Base-by-base conservation (phyloP, 2,797 vertebrate species). In the Tamandua tetradactyla region DNA sequence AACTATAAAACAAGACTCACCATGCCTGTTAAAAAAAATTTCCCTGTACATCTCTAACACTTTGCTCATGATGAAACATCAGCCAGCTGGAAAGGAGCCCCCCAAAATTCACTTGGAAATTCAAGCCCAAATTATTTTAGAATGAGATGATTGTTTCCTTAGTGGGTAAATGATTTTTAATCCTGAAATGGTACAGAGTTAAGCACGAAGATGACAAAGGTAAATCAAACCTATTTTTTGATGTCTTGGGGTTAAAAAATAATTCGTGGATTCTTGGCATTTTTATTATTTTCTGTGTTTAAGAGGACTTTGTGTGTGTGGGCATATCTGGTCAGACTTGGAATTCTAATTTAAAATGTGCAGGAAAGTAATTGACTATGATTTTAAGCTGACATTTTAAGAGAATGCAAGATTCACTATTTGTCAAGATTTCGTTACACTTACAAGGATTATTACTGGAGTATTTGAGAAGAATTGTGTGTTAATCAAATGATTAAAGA, bases 301-400 rank as follows among this genome's bases (percentile, higher is more conserved):
- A 87, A 95, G 25, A 84, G 30, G 42, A 88, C 40, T 82, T 59
- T 52, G 27, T 35, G 23, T 35, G 23, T 81, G 22, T 35, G 82
- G 9, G 22, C 11, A 7, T 72, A 32, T 64, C 30, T 57, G 35
- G 22, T 89, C 74, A 55, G 52, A 61, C 35, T 66, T 74, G 20
- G n/a, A 85, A 47, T 94, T 79, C 35, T 74, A 79, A 83, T 27
- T 37, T 87, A 37, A 91, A 85, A 44, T 42, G 5, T 14, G 4
- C 30, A 12, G 13, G 61, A 82, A n/a, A 57, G 27, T 71, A 55
- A 12, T 52, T 95, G 61, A 11, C 7, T 18, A 75, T 74, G 71
- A 71, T 40, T 75, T 88, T 89, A 83, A 17, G 47, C 20, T 87
- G 42, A 91, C 55, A 82, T 76, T 92, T 95, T 89, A 84, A 82